Percentiles rank a stretch among this genome's conserved stretches.
These are phyloP conservation scores for Penaeus chinensis DNA, from an alignment of 1,140 invertebrate species.

Conservation along the genomic window DNA sequence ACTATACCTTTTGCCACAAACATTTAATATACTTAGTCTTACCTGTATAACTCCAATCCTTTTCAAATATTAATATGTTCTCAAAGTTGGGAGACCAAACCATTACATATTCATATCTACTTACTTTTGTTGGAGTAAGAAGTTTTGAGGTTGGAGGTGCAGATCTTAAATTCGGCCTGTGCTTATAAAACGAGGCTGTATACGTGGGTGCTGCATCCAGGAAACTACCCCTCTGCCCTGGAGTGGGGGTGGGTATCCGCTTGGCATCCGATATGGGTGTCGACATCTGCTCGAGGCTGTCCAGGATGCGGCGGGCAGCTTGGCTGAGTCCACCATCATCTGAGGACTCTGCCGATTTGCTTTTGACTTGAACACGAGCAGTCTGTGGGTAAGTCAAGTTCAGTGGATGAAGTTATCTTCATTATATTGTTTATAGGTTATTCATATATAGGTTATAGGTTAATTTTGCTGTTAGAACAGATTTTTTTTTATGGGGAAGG, in stretches of 20 bases:
- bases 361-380: constrained; percentile 63
- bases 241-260: constrained; percentile 60
- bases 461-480: no score
- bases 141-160: constrained; percentile 49
- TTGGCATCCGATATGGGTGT: constrained; percentile 68
- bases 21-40: not conserved
- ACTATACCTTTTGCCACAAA: not conserved
- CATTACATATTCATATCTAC: not conserved
- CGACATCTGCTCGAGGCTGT: constrained; percentile 69
- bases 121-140: constrained; percentile 55
- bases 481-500: no score
- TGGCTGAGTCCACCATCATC: constrained; percentile 66
- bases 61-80: no score
- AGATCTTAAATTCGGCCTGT: constrained; percentile 46
- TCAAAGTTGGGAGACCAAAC: not conserved
- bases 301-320: constrained; percentile 68
- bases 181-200: constrained; percentile 57
- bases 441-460: no score
- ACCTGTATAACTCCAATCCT: not conserved
- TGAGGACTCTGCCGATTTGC: constrained; percentile 50
- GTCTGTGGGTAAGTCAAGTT: constrained; percentile 9
- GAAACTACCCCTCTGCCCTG: constrained; percentile 54
- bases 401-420: not conserved
- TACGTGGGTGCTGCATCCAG: constrained; percentile 41
- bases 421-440: not conserved